Evolutionary conservation across 2,113 vertebrate genomes (phyloP).

Genomic region (Dasypus novemcinctus): DNA sequence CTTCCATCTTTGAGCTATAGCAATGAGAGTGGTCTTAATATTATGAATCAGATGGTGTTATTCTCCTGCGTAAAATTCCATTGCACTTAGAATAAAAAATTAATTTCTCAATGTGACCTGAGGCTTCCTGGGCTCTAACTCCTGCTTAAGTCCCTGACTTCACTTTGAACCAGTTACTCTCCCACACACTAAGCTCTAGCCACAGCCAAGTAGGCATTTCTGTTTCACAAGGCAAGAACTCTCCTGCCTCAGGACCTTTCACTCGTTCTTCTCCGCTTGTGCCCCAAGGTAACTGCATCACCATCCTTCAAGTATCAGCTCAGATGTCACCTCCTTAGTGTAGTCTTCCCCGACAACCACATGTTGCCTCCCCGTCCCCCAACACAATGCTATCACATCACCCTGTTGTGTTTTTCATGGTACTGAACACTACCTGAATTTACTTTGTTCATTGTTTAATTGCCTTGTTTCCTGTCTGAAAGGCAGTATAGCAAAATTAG

Average conservation of each 20-base stretch:
- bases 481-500: not conserved
- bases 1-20: not conserved
- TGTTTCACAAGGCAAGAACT: too few species aligned
- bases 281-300: not conserved
- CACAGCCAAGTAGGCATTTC: not conserved
- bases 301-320: not conserved
- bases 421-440: not conserved
- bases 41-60: not conserved
- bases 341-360: not conserved
- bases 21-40: not conserved
- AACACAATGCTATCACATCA: not conserved
- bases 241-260: too few species aligned
- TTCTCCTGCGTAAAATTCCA: not conserved
- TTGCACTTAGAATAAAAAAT: not conserved
- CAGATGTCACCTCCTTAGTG: too few species aligned
- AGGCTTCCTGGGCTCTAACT: not conserved
- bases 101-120: not conserved
- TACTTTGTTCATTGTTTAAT: not conserved
- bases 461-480: not conserved
- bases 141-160: not conserved
- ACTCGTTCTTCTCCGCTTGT: not conserved
- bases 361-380: not conserved
- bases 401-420: not conserved
- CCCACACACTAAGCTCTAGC: not conserved
- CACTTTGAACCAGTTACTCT: not conserved